Conservation (phyloP, 2,888 invertebrate species). For the Sesia apiformis region DNA sequence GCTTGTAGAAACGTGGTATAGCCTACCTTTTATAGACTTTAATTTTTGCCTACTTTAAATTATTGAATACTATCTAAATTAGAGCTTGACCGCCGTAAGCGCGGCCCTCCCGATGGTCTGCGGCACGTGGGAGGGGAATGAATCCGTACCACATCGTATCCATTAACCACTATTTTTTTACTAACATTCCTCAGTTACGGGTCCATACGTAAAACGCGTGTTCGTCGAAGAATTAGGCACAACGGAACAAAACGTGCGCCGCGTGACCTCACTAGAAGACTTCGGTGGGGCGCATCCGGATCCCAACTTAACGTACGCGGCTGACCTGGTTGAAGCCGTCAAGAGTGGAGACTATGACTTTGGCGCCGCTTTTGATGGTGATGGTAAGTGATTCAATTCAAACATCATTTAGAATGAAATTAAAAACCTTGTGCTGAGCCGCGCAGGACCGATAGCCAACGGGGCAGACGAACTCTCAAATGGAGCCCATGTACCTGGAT, state of each 20-base stretch:
- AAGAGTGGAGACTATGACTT: conserved; percentile 75
- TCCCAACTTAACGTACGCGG: conserved; percentile 95
- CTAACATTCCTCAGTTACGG: conserved; percentile 82
- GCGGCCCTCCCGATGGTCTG: no score
- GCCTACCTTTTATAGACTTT: no score
- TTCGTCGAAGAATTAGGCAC: conserved; percentile 91
- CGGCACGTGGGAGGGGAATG: no score
- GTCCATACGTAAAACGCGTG: conserved; percentile 93
- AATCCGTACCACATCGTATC: no score
- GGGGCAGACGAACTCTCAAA: background rate
- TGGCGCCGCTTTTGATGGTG: conserved; percentile 99
- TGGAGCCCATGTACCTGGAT: background rate
- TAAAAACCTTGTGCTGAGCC: no score
- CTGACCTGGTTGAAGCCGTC: conserved; percentile 82
- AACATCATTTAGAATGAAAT: no score
- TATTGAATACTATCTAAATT: no score
- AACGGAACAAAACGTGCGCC: conserved; percentile 79
- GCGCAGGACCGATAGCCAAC: background rate
- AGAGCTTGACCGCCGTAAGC: no score
- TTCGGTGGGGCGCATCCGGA: conserved; percentile 98
- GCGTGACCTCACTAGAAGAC: conserved; percentile 89
- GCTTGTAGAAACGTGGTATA: no score
- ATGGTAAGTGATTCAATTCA: conserved; percentile 76
- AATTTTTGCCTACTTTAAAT: no score
- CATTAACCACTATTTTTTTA: no score